phyloP scores from a whole-genome alignment of 2,888 invertebrate species.

The Parnassius apollo region DNA sequence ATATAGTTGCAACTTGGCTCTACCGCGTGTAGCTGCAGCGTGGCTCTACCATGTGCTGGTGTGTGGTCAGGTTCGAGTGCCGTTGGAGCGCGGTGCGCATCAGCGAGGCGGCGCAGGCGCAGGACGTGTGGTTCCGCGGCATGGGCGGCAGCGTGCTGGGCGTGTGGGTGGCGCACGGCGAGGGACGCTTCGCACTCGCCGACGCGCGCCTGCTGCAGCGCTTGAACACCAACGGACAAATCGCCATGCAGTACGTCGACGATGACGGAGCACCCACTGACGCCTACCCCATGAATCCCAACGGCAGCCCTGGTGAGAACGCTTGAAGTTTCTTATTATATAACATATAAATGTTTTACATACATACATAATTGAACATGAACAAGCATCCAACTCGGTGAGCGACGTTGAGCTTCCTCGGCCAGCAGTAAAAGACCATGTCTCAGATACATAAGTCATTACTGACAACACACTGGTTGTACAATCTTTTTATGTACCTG shows the following conservation, averaged over 20 bases:
- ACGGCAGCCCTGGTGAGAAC: conserved; percentile 76
- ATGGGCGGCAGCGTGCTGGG: conserved; percentile 95
- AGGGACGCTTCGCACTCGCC: conserved; percentile 89
- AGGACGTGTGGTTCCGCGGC: conserved; percentile 92
- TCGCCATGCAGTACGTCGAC: conserved; percentile 92
- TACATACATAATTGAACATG: no score
- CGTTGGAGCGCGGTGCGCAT: conserved; percentile 90
- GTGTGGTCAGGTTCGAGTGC: conserved; percentile 79
- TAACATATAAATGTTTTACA: no score
- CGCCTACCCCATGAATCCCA: conserved; percentile 96
- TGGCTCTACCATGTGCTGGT: no score
- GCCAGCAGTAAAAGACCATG: no score
- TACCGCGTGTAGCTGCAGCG: no score
- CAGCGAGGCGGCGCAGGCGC: conserved; percentile 76
- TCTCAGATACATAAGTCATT: no score
- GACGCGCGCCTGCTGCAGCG: conserved; percentile 67
- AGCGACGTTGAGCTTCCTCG: no score
- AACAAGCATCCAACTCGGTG: no score
- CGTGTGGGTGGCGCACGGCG: conserved; percentile 98
- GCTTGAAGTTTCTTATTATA: no score
- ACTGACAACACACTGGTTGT: no score
- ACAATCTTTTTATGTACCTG: no score
- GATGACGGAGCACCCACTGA: conserved; percentile 88
- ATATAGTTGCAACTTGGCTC: no score
- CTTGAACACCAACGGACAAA: conserved; percentile 81